These are phyloP conservation scores for Argynnis bischoffii DNA, from an alignment of 2,888 invertebrate species.

Conservation along the genomic window DNA sequence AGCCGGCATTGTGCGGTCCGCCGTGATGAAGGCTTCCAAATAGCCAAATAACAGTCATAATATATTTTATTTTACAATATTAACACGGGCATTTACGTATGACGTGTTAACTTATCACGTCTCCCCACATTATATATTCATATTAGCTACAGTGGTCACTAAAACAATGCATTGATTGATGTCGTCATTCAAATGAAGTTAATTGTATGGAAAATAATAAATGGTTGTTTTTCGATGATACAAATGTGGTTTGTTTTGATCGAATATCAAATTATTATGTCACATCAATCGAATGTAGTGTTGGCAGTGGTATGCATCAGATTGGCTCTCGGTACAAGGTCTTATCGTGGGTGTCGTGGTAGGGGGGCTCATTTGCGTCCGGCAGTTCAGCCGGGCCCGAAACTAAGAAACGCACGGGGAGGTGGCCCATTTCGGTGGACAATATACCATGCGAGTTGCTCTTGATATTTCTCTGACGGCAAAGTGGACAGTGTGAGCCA, in stretches of 20 bases:
- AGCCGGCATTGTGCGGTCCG: constrained; percentile 19
- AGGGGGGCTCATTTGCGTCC: no score
- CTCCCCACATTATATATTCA: constrained; percentile 13
- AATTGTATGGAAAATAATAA: constrained; percentile 15
- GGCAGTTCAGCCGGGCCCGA: no score
- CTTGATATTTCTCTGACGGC: no score
- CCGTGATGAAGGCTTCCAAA: background rate
- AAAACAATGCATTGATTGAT: constrained; percentile 15
- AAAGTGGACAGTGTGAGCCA: no score
- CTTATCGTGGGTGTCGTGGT: no score
- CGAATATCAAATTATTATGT: background rate
- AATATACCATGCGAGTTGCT: no score
- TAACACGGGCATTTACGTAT: constrained; percentile 43
- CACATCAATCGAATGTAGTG: no score
- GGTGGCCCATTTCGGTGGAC: no score
- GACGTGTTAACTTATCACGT: constrained; percentile 37
- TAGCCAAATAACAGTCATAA: background rate
- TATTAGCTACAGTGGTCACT: constrained; percentile 6
- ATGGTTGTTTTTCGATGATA: constrained; percentile 2
- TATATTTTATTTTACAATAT: constrained; percentile 37
- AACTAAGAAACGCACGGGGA: no score
- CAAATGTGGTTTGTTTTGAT: constrained; percentile 6
- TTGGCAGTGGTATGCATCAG: no score
- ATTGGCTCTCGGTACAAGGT: no score
- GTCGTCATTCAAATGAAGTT: constrained; percentile 6